These are phyloP conservation scores for Colossoma macropomum DNA, from an alignment of 2,113 vertebrate genomes.

Conservation along the genomic window DNA sequence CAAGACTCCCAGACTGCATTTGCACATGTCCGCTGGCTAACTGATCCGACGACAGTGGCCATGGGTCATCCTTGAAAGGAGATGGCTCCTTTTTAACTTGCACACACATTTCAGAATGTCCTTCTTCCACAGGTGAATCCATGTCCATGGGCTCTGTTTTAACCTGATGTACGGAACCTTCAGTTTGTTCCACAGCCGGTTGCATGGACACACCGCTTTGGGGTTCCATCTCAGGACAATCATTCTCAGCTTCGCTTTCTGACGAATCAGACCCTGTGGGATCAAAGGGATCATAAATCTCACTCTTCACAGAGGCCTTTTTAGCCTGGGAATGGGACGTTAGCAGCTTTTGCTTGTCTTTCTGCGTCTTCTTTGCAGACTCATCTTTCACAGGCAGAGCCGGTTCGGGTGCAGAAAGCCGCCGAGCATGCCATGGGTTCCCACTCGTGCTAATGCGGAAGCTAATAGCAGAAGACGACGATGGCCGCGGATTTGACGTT, in stretches of 20 bases:
- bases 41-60: background rate
- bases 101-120: constrained; percentile 10
- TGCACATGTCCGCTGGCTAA: background rate
- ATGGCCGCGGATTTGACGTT: constrained; percentile 44
- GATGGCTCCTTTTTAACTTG: constrained; percentile 61
- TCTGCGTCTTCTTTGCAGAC: constrained; percentile 68
- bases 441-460: constrained; percentile 91
- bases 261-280: constrained; percentile 92
- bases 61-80: background rate
- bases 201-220: background rate
- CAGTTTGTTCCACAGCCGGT: constrained; percentile 24
- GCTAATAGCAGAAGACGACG: constrained; percentile 79
- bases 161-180: constrained; percentile 34
- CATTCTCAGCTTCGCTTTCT: constrained; percentile 63
- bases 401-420: constrained; percentile 73
- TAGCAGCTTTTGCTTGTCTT: constrained; percentile 67
- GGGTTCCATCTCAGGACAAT: background rate
- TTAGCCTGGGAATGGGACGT: constrained; percentile 63
- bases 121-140: constrained; percentile 44
- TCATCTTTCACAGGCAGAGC: constrained; percentile 72
- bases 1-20: background rate
- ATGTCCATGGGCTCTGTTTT: constrained; percentile 65
- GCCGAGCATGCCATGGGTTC: constrained; percentile 81
- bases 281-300: constrained; percentile 94
- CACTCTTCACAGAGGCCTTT: constrained; percentile 79